phyloP scores from a whole-genome alignment of 2,797 vertebrate species.

The Eospalax fontanierii region DNA sequence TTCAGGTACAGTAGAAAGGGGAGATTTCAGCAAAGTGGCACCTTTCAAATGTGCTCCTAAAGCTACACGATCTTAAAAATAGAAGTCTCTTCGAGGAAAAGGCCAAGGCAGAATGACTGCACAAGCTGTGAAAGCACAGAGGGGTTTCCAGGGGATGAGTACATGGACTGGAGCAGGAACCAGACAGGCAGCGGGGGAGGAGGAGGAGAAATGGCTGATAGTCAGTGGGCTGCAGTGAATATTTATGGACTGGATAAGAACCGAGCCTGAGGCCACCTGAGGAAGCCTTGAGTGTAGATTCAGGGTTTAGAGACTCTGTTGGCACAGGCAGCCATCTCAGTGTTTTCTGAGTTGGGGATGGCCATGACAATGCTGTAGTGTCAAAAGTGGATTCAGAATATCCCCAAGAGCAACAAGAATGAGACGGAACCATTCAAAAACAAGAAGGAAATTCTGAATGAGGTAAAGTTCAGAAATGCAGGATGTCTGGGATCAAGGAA shows the following conservation, averaged over 20 bases:
- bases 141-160: neutral
- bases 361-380: neutral
- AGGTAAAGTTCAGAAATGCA: neutral
- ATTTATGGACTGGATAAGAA: slow-evolving; percentile 60
- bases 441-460: neutral
- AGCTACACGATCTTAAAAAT: neutral
- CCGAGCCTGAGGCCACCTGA: neutral
- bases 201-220: slow-evolving; percentile 24
- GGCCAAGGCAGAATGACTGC: neutral
- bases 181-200: neutral
- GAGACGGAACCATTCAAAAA: neutral
- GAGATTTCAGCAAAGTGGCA: neutral
- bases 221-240: neutral
- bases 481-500: neutral
- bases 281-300: neutral
- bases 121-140: slow-evolving; percentile 38
- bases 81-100: slow-evolving; percentile 36
- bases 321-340: neutral
- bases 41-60: slow-evolving; percentile 41
- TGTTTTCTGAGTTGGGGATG: neutral
- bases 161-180: slow-evolving; percentile 26
- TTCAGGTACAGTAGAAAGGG: slow-evolving; percentile 13
- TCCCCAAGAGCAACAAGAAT: neutral
- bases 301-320: neutral
- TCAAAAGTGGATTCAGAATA: slow-evolving; percentile 1